Evolutionary conservation across 1,140 invertebrate genomes (phyloP), one percentile per base, ranked within the genome.

Genomic region (Drosophila bocqueti): DNA sequence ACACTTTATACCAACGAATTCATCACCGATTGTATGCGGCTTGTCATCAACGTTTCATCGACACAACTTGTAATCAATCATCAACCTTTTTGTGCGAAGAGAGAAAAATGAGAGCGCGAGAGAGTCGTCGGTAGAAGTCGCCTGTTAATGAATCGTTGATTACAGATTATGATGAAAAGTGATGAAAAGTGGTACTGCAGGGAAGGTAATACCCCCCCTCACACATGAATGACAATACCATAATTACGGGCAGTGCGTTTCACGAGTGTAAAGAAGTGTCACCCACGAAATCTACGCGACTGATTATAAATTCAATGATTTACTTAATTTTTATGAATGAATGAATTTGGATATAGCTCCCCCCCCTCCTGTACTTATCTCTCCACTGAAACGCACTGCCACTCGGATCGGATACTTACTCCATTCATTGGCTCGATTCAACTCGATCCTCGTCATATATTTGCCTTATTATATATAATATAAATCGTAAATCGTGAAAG

Each of bases 381-480:
- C 24, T 15, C 26, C 5, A 21, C 34, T 34, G 63, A 31, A 73
- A 73, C 54, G 69, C 31, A 60, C 26, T 52, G 68, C 43, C 6
- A 5, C 13, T 38, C 8, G 31, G 29, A 7, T 34, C 1, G 26
- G 29, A 7, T 34, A 38, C 21, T 31, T 36, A 60, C n/a, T 66
- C 13, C 62, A 68, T 61, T 60, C 29, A 72, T 50, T 36, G 42
- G 34, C 36, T 60, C 55, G 50, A 54, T 42, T 42, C 67, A 60
- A 61, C 52, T 69, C 74, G 67, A 78, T 69, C 84, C 72, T 83
- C 77, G 76, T 83, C 79, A 77, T 83, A 75, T 89, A 81, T 89
- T 84, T 89, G 85, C 85, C 85, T 89, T 89, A 89, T 81, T 89
- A 89, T 89, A 89, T 84, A 54, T 89, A 89, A 89, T 84, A 89